Percentiles rank a stretch among this genome's conserved stretches.
Evolutionary conservation across 2,797 vertebrate genomes (phyloP).

Genomic region (Epinephelus coioides): DNA sequence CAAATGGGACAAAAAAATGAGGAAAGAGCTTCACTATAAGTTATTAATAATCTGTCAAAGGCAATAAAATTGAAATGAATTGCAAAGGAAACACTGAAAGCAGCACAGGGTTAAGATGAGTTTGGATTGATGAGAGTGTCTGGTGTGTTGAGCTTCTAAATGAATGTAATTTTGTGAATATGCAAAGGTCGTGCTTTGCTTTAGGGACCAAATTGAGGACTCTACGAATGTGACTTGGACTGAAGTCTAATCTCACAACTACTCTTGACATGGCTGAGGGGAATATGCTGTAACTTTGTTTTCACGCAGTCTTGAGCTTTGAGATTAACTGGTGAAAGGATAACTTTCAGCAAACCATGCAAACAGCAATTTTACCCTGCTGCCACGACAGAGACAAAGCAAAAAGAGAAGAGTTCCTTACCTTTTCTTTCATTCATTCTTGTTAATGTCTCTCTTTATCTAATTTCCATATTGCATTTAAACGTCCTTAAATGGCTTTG

Average conservation of each 20-base stretch:
- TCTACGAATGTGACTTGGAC: constrained; percentile 4
- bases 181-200: constrained; percentile 24
- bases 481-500: constrained; percentile 24
- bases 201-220: neutral
- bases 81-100: neutral
- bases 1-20: neutral
- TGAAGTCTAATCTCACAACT: constrained; percentile 22
- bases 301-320: constrained; percentile 9
- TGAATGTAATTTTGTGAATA: constrained; percentile 10
- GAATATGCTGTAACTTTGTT: neutral
- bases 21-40: neutral
- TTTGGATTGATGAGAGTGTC: neutral
- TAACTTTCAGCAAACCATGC: neutral
- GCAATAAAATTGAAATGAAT: neutral
- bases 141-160: neutral
- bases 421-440: constrained; percentile 5
- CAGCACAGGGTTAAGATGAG: neutral
- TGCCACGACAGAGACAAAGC: neutral
- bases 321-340: neutral
- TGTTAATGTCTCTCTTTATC: constrained; percentile 1
- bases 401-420: neutral
- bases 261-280: constrained; percentile 30
- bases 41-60: no score
- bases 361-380: neutral
- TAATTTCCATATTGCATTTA: constrained; percentile 8